phyloP scores from a whole-genome alignment of 2,888 invertebrate genomes.

The Portevinia maculata region DNA sequence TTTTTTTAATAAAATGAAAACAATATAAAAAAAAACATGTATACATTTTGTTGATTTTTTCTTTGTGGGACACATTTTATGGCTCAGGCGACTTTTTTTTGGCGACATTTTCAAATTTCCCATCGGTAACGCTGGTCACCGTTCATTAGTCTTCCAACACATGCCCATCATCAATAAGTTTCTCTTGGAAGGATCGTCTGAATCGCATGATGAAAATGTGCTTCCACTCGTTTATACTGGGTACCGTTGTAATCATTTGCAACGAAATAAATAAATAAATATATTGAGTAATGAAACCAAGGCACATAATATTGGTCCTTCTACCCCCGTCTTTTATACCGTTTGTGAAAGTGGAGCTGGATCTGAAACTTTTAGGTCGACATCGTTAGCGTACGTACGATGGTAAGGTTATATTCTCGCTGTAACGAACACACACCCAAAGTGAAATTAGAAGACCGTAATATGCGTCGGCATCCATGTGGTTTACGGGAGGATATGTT shows the following conservation, averaged over 20 bases:
- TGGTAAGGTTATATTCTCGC: slow-evolving; percentile 21
- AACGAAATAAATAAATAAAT: slow-evolving; percentile 7
- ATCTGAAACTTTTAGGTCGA: slow-evolving; percentile 7
- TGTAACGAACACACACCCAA: slow-evolving; percentile 22
- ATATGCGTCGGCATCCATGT: slow-evolving; percentile 47
- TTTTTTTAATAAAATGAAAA: too few species aligned
- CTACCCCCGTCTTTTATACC: neutral
- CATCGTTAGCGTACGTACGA: slow-evolving; percentile 13
- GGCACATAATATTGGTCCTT: neutral
- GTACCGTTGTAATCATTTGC: neutral
- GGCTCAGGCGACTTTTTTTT: too few species aligned
- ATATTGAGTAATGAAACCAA: too few species aligned
- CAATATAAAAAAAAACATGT: too few species aligned
- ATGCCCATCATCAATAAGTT: slow-evolving; percentile 9
- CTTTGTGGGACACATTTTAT: too few species aligned
- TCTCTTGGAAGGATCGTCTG: neutral
- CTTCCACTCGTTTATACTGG: neutral
- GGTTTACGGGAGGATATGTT: slow-evolving; percentile 28
- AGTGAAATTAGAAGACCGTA: slow-evolving; percentile 58
- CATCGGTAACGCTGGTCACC: too few species aligned
- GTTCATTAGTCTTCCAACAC: slow-evolving; percentile 11
- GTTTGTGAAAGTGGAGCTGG: slow-evolving; percentile 10
- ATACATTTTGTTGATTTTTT: too few species aligned
- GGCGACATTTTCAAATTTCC: too few species aligned
- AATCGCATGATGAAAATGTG: neutral